Evolutionary conservation across 2,888 invertebrate species (phyloP).

Genomic region (Aproaerema taeniolella): DNA sequence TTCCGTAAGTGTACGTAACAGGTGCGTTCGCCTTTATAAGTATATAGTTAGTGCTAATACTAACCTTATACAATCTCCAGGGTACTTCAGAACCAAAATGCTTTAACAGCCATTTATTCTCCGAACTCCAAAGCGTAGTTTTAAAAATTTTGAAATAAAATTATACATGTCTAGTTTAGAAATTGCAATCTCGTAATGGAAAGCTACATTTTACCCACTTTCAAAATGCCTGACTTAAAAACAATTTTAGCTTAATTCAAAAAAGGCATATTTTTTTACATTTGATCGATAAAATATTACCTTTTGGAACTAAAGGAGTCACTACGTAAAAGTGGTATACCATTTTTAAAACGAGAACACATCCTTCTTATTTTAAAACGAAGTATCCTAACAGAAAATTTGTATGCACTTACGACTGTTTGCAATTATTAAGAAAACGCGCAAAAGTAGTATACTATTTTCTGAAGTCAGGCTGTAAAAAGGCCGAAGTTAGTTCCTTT

Average conservation of each 20-base stretch:
- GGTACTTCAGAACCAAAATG: background rate
- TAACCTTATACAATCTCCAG: no score
- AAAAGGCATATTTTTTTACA: slow-evolving; percentile 6
- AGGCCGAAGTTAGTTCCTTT: slow-evolving; percentile 27
- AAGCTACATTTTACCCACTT: slow-evolving; percentile 37
- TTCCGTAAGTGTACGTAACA: no score
- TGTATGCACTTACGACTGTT: slow-evolving; percentile 34
- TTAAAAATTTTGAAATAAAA: background rate
- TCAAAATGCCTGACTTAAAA: slow-evolving; percentile 27
- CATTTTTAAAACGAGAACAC: slow-evolving; percentile 49
- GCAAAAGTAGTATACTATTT: slow-evolving; percentile 65
- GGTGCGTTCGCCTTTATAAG: no score
- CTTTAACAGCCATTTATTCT: background rate
- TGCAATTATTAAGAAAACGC: slow-evolving; percentile 14
- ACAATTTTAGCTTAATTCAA: background rate
- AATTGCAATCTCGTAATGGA: slow-evolving; percentile 38
- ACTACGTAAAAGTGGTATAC: slow-evolving; percentile 49
- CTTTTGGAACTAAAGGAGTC: slow-evolving; percentile 17
- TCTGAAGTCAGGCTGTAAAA: slow-evolving; percentile 26
- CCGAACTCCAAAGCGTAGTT: background rate
- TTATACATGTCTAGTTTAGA: slow-evolving; percentile 27
- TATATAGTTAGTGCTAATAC: no score
- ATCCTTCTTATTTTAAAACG: slow-evolving; percentile 28
- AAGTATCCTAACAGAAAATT: slow-evolving; percentile 32
- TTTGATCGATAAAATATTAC: slow-evolving; percentile 16